Base-by-base conservation (phyloP, 2,888 invertebrate genomes). In the Agonum fuliginosum region DNA sequence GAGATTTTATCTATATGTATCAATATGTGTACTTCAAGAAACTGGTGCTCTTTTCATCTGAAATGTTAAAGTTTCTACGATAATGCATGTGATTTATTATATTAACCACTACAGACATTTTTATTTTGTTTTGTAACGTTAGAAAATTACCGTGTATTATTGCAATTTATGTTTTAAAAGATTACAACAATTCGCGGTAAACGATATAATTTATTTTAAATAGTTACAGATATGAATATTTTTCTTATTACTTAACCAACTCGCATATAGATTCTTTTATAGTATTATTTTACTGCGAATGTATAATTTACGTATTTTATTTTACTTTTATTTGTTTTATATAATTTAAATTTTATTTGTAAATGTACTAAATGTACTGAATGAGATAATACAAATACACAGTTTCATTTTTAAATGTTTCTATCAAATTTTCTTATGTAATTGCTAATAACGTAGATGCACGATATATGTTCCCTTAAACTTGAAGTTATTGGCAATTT, bases 1-100 rank as follows among this genome's bases (percentile, higher is more conserved):
- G 67, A 67, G 67, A 67, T 67, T 67, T 41, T 67, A 67, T 67
- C 41, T 67, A 67, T 67, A 67, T 67, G 41, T 67, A 37, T 24
- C 27, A 24, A 54, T 54, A 22, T 46, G 17, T 46, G 46, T 46
- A 46, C 46, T 46, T 17, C 17, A n/a, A 37, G 37, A 22, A 54
- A 62, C 27, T 62, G 58, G 34, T 51, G 51, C 34, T 71, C 48
- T 24, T 30, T 22, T 71, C 20, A 34, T 34, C 71, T 51, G 34
- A 41, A 19, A 51, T 51, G 51, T 71, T 62, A 54, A 24, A 54
- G 4, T 22, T 54, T 54, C 54, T 24, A 54, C 24, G 58, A 17
- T 62, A 51, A 62, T 62, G 58, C 58, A 62, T 62, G 58, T 62
- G 58, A 62, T 62, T 62, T 62, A 17, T 30, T 30, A 62, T 62